Percentiles rank a stretch among this genome's conserved stretches.
These are phyloP conservation scores for Palythoa grandiflora DNA, from an alignment of 92 coral and sea anemone genomes.

Conservation along the genomic window DNA sequence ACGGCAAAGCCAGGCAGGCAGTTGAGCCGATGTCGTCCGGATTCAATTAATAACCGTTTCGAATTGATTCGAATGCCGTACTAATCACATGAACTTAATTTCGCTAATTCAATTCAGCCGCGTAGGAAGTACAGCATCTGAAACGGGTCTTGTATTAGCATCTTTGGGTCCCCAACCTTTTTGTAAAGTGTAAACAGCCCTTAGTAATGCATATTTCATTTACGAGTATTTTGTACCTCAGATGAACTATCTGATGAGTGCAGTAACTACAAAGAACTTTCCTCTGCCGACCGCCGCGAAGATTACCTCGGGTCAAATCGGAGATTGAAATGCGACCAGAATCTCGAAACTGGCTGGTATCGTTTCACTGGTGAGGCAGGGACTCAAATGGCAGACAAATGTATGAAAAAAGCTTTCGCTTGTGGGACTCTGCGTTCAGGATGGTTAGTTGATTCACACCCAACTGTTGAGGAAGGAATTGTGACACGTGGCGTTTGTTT, in stretches of 20 bases:
- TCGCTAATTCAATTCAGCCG: too few species aligned
- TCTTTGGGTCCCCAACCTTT: too few species aligned
- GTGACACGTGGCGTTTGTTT: slow-evolving; percentile 32
- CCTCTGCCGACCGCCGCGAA: slow-evolving; percentile 34
- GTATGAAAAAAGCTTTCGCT: slow-evolving; percentile 11
- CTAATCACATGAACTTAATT: too few species aligned
- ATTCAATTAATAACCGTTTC: too few species aligned
- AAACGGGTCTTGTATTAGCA: too few species aligned
- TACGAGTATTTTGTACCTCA: neutral
- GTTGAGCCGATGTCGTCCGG: too few species aligned
- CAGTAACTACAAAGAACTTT: slow-evolving; percentile 5
- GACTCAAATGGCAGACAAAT: slow-evolving; percentile 37
- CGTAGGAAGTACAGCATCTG: too few species aligned
- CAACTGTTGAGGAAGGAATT: slow-evolving; percentile 33
- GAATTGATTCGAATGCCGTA: too few species aligned
- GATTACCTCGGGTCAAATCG: neutral
- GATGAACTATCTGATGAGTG: neutral
- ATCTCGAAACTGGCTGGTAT: slow-evolving; percentile 23
- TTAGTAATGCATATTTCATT: neutral
- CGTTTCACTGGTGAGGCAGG: slow-evolving; percentile 33
- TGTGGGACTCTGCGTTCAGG: slow-evolving; percentile 31
- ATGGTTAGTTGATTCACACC: slow-evolving; percentile 42
- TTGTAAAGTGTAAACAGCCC: too few species aligned
- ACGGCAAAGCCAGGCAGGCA: too few species aligned
- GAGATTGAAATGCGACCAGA: slow-evolving; percentile 11